phyloP scores from a whole-genome alignment of 2,888 invertebrate genomes.

The Mycalesis mineus region DNA sequence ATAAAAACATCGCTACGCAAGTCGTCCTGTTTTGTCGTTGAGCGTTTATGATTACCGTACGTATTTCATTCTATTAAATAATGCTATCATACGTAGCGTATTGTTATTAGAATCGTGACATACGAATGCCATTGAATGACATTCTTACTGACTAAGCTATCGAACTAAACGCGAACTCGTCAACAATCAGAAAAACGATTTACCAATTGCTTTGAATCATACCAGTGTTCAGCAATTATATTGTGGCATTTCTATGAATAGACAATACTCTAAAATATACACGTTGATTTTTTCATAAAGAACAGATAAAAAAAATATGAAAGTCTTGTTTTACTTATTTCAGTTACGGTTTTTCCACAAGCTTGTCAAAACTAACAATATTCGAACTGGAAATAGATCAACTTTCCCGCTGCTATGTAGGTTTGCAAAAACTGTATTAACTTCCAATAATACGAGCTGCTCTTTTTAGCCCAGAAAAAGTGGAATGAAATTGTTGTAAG shows the following conservation, averaged over 20 bases:
- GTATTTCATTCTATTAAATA: no score
- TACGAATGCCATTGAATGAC: no score
- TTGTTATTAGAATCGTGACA: no score
- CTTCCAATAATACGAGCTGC: constrained; percentile 2
- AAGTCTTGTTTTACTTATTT: not conserved
- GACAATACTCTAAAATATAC: not conserved
- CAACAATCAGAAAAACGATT: no score
- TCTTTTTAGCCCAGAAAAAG: constrained; percentile 5
- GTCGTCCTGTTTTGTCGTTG: no score
- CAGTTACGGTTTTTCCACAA: not conserved
- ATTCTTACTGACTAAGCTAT: no score
- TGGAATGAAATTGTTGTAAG: constrained; percentile 8
- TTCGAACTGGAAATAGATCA: not conserved
- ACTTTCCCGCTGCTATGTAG: not conserved
- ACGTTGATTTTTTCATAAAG: not conserved
- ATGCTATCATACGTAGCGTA: no score
- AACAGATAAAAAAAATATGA: not conserved
- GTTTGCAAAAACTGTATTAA: constrained; percentile 4
- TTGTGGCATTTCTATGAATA: not conserved
- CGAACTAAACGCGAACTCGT: no score
- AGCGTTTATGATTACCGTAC: no score
- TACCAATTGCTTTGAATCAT: no score
- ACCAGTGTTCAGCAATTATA: no score
- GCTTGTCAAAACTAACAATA: not conserved
- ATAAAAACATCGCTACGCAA: no score